Evolutionary conservation across 92 coral and sea anemone genomes (phyloP).

Genomic region (Heliopora coerulea): DNA sequence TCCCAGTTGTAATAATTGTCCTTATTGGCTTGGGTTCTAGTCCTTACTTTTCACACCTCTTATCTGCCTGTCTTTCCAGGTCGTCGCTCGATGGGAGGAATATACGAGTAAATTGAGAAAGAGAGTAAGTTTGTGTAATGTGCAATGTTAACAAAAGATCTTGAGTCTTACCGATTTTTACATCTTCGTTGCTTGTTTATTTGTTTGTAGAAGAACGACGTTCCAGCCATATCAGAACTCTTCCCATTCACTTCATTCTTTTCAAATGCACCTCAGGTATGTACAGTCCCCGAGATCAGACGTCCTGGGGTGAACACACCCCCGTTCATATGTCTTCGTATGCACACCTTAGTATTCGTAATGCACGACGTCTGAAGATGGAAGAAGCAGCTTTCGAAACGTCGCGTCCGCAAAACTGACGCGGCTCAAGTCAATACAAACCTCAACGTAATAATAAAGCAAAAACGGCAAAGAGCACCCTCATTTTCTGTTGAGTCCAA

Average conservation of each 20-base stretch:
- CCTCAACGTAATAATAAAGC: too few species aligned
- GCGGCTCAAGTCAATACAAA: too few species aligned
- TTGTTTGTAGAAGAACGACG: constrained; percentile 76
- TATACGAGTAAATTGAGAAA: constrained; percentile 80
- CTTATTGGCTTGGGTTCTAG: not conserved
- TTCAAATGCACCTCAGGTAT: constrained; percentile 94
- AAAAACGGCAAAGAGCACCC: too few species aligned
- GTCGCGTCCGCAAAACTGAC: too few species aligned
- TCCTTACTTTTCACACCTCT: not conserved
- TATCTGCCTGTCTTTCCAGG: constrained; percentile 47
- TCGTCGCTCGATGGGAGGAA: constrained; percentile 98
- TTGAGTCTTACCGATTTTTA: not conserved
- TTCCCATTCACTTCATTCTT: constrained; percentile 92
- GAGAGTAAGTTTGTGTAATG: constrained; percentile 52
- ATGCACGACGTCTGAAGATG: too few species aligned
- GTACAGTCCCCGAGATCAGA: too few species aligned
- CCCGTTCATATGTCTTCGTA: too few species aligned
- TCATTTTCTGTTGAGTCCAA: too few species aligned
- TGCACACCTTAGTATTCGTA: too few species aligned
- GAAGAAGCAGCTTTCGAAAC: too few species aligned
- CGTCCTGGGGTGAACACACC: too few species aligned
- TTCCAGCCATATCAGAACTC: constrained; percentile 74
- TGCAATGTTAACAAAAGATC: not conserved
- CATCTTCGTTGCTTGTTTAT: not conserved
- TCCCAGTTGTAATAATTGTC: too few species aligned